Percentiles rank a stretch among this genome's conserved stretches.
phyloP scores from a whole-genome alignment of 2,113 vertebrate genomes.

The Vanacampus margaritifer region DNA sequence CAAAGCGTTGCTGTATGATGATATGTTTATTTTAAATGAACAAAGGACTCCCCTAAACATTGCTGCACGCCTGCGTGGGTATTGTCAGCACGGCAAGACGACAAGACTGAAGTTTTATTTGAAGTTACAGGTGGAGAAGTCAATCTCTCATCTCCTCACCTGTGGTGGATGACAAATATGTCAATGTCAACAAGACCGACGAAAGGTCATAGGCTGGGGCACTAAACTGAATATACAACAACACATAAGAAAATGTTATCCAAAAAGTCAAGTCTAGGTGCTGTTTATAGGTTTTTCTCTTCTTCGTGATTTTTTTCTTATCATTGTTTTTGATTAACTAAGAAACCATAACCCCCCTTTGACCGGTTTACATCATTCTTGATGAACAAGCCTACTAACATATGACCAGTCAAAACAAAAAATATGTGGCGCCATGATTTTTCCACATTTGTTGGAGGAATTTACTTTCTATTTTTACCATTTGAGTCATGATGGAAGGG shows the following conservation, averaged over 20 bases:
- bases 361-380: too few species aligned
- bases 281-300: neutral
- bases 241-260: neutral
- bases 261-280: neutral
- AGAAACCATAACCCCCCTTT: too few species aligned
- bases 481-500: too few species aligned
- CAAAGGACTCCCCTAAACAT: slow-evolving; percentile 28
- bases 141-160: slow-evolving; percentile 42
- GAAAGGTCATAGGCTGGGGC: neutral
- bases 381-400: too few species aligned
- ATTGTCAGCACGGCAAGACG: slow-evolving; percentile 23
- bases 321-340: too few species aligned
- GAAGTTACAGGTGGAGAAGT: slow-evolving; percentile 58
- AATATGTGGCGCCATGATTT: too few species aligned
- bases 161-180: slow-evolving; percentile 42
- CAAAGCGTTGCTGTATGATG: slow-evolving; percentile 49
- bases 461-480: too few species aligned
- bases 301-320: neutral
- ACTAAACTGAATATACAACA: neutral
- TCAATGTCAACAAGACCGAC: slow-evolving; percentile 39
- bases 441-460: too few species aligned
- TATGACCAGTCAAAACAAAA: too few species aligned
- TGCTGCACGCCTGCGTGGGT: slow-evolving; percentile 32
- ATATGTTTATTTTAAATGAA: slow-evolving; percentile 33
- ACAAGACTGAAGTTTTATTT: slow-evolving; percentile 41